A percentile compares a stretch with the other conserved stretches of the same genome.
phyloP scores from a whole-genome alignment of 1,140 invertebrate species.

The Drosophila lacertosa region DNA sequence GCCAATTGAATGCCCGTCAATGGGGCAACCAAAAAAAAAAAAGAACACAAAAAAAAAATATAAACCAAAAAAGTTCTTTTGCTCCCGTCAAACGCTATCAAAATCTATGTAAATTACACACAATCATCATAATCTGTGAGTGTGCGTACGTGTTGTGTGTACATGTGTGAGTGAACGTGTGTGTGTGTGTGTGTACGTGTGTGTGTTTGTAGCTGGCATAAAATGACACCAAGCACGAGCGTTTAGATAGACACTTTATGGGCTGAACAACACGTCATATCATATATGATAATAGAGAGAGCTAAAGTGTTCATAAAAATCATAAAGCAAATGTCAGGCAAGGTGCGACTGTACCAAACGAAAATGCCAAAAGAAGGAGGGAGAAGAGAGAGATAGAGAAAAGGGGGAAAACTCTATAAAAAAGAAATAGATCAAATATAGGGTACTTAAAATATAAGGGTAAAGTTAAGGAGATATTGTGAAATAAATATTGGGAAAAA shows the following conservation, averaged over 20 bases:
- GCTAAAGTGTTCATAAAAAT: background rate
- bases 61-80: conserved; percentile 31
- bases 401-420: too few relatives aligned
- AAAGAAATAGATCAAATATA: too few relatives aligned
- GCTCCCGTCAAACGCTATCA: conserved; percentile 54
- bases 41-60: conserved; percentile 14
- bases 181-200: conserved; percentile 1
- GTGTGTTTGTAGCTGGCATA: conserved; percentile 53
- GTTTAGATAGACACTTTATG: conserved; percentile 63
- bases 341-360: conserved; percentile 23
- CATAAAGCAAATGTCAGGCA: conserved; percentile 6
- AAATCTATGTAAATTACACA: conserved; percentile 81
- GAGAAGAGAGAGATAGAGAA: background rate
- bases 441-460: too few relatives aligned
- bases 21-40: conserved; percentile 47
- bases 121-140: conserved; percentile 63
- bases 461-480: background rate
- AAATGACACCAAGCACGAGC: conserved; percentile 69
- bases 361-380: too few relatives aligned
- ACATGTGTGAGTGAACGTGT: conserved; percentile 1
- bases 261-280: conserved; percentile 42
- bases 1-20: conserved; percentile 62
- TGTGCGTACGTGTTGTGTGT: conserved; percentile 34
- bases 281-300: conserved; percentile 50
- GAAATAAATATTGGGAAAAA: too few relatives aligned